Evolutionary conservation across 1,140 invertebrate genomes (phyloP).

Genomic region (Probaryconus sp.): DNA sequence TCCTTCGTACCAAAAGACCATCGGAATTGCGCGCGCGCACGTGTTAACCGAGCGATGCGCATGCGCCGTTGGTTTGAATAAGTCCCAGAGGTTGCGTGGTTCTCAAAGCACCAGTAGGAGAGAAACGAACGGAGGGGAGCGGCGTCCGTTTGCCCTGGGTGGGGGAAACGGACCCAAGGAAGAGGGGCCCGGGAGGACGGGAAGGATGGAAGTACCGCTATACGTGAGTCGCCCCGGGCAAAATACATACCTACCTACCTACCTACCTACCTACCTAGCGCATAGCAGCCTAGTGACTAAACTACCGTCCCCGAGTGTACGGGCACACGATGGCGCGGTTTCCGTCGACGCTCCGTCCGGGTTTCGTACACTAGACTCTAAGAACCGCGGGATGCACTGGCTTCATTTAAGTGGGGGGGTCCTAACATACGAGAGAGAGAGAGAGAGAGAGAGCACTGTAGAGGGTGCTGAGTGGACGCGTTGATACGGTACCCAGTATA

Average conservation of each 20-base stretch:
- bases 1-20: constrained; percentile 9
- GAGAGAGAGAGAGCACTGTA: constrained; percentile 41
- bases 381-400: constrained; percentile 41
- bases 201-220: constrained; percentile 52
- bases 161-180: not conserved
- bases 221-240: constrained; percentile 39
- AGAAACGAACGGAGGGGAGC: no score
- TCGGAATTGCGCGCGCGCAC: constrained; percentile 29
- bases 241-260: constrained; percentile 59
- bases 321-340: constrained; percentile 35
- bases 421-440: no score
- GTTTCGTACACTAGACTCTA: constrained; percentile 22
- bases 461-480: constrained; percentile 48
- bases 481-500: constrained; percentile 46
- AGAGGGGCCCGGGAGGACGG: constrained; percentile 21
- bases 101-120: no score
- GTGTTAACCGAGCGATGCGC: constrained; percentile 24
- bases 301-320: constrained; percentile 26
- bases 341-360: constrained; percentile 34
- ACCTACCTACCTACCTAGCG: constrained; percentile 55
- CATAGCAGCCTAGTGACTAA: constrained; percentile 59
- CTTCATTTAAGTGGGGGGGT: no score
- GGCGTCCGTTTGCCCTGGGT: not conserved
- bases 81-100: no score
- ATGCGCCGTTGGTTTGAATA: no score